Base-by-base conservation (phyloP, 2,797 vertebrate genomes). In the Cottoperca gobio region DNA sequence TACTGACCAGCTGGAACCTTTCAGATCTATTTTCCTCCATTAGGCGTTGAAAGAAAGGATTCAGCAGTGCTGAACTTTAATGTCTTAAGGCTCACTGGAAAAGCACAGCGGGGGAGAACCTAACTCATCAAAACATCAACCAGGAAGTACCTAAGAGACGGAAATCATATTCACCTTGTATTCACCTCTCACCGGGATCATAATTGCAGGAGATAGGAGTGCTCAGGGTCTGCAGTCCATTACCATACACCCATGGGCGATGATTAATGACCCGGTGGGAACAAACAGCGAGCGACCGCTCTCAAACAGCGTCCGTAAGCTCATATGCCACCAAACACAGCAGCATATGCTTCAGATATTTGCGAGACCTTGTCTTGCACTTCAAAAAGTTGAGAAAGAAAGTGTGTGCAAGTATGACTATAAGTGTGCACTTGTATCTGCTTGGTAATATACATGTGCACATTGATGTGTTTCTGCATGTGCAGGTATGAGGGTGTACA, bases 121-220 rank as follows among this genome's bases (percentile, higher is more conserved):
- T 81, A 55, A 64, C 71, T 84, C 78, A 78, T 86, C 67, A 82
- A 81, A 58, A 76, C 70, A 81, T 90, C 79, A 82, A 78, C 76
- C 83, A 85, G 73, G 75, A 84, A 83, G 84, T 78, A 79, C 62
- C 72, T 49, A 82, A 77, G 84, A 85, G 86, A 85, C 81, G 92
- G 92, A 95, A 94, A 94, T 95, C 82, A 89, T 80, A 82, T 94
- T 92, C 92, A 94, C 92, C 94, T 93, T 89, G 76, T 76, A 49
- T 75, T 93, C 92, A 90, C 92, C 90, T 93, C 93, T 91, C 76
- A 55, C 91, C 82, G 88, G 79, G 93, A 81, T 89, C 87, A 88
- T 95, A 94, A 96, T 95, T 95, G 93, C 86, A 75, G 77, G 81
- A 90, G 89, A 93, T 87, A 71, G 80, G 89, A 85, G 84, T 61